phyloP scores from a whole-genome alignment of 2,797 vertebrate species.

The Rallus crepitans region DNA sequence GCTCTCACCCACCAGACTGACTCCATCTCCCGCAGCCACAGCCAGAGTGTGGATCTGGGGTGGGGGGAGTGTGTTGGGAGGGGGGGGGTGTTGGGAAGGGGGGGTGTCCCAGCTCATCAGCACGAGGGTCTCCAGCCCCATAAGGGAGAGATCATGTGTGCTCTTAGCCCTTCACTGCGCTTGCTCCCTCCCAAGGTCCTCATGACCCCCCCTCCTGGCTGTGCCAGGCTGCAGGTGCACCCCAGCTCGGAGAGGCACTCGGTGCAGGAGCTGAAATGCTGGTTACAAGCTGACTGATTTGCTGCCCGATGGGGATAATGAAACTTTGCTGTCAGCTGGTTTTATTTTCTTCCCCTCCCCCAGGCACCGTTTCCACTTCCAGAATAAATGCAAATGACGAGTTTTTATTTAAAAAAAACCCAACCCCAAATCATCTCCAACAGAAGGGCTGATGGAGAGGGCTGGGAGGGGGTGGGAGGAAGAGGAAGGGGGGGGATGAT shows the following conservation, averaged over 20 bases:
- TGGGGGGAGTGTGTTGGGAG: no score
- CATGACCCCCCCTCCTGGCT: neutral
- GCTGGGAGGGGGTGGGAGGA: neutral
- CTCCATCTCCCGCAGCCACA: neutral
- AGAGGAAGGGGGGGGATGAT: neutral
- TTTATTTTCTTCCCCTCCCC: slow-evolving; percentile 68
- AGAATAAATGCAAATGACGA: slow-evolving; percentile 29
- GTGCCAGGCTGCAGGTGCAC: slow-evolving; percentile 71
- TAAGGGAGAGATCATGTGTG: neutral
- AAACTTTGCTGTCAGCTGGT: slow-evolving; percentile 79
- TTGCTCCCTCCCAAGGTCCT: neutral
- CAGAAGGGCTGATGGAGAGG: slow-evolving; percentile 41
- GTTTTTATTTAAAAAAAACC: no score
- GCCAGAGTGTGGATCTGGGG: accelerated
- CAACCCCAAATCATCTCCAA: neutral
- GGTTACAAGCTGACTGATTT: slow-evolving; percentile 71
- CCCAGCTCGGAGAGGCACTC: slow-evolving; percentile 35
- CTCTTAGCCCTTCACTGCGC: neutral
- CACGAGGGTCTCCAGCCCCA: accelerated
- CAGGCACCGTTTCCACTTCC: slow-evolving; percentile 36
- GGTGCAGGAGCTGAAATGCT: slow-evolving; percentile 43
- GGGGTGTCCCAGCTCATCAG: neutral
- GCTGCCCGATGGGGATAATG: slow-evolving; percentile 72
- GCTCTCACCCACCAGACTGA: accelerated
- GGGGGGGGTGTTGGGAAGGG: no score